A percentile compares a stretch with the other conserved stretches of the same genome.
These are phyloP conservation scores for Drosophila algonquin DNA, from an alignment of 2,888 invertebrate genomes.

Conservation along the genomic window DNA sequence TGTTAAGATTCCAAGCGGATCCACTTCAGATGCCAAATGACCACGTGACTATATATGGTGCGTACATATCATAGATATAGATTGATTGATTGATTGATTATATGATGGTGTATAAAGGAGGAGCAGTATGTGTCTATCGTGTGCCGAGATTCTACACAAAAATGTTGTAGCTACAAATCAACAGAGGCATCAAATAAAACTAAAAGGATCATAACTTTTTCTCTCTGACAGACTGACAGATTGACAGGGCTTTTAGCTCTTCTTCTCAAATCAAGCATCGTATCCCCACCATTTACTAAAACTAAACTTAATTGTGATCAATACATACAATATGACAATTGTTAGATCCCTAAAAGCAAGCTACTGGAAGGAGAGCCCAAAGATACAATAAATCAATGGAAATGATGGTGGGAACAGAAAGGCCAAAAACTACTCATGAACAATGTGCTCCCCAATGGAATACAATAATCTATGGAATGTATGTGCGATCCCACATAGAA, in stretches of 20 bases:
- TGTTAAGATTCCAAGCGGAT: slow-evolving; percentile 89
- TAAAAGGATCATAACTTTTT: slow-evolving; percentile 5
- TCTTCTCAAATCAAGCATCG: not conserved
- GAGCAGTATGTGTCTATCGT: slow-evolving; percentile 15
- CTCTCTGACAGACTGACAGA: not conserved
- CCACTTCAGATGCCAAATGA: slow-evolving; percentile 92
- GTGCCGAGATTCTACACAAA: slow-evolving; percentile 7
- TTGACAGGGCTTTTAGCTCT: not conserved
- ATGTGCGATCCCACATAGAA: not conserved
- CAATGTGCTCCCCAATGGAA: not conserved
- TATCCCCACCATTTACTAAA: not conserved
- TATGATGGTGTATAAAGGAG: slow-evolving; percentile 27
- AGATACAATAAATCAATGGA: not conserved
- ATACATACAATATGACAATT: no score
- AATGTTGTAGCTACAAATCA: slow-evolving; percentile 26
- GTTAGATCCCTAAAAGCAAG: not conserved
- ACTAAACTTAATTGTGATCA: not conserved
- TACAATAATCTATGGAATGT: not conserved
- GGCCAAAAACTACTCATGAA: not conserved
- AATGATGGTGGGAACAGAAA: not conserved
- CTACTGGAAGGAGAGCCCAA: not conserved
- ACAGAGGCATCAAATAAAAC: slow-evolving; percentile 1
- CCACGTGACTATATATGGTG: slow-evolving; percentile 88
- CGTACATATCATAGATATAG: slow-evolving; percentile 43
- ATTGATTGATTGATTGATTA: slow-evolving; percentile 42